Evolutionary conservation across 2,888 invertebrate species (phyloP), one percentile per base, ranked within the genome.

Genomic region (Baccha elongata): DNA sequence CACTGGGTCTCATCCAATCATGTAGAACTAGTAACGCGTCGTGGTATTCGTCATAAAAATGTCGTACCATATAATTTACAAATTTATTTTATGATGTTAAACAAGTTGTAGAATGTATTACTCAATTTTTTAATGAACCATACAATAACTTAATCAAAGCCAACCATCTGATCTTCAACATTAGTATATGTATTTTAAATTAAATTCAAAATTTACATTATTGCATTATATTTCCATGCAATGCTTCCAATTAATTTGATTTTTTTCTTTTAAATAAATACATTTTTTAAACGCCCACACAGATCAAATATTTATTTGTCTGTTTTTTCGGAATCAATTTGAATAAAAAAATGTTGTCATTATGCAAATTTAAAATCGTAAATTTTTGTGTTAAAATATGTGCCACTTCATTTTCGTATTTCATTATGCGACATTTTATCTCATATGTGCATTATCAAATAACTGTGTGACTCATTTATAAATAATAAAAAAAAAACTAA

Each of bases 401-500:
- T 58, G 26, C 3, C 42, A 42, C 42, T 42, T 29, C 10, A 11
- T 42, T 58, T 17, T 42, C 15, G 40, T 40, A 40, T 40, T 58
- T 15, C 42, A 58, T 42, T 35, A 26, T 26, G 58, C 26, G 58
- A 42, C 15, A 26, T 58, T 58, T 58, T 37, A 4, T 37, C 26
- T 13, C 11, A 42, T n/a, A n/a, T 26, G 15, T 58, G 58, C 58
- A 58, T 58, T 21, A 55, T 55, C 37, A n/a, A 53, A n/a, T 19
- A 7, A 35, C 19, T 55, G 8, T 55, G 8, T 55, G 55, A 55
- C 13, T 55, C 37, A 55, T 37, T 55, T 52, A 32, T 29, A 44
- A 46, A n/a, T 64, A 35, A 78, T 75, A 65, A 81, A 67, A 68
- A 69, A 75, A 42, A 69, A 71, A 78, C 44, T 58, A 73, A 29